These are phyloP conservation scores for Gadopsis marmoratus DNA, from an alignment of 2,797 vertebrate genomes.

Conservation along the genomic window DNA sequence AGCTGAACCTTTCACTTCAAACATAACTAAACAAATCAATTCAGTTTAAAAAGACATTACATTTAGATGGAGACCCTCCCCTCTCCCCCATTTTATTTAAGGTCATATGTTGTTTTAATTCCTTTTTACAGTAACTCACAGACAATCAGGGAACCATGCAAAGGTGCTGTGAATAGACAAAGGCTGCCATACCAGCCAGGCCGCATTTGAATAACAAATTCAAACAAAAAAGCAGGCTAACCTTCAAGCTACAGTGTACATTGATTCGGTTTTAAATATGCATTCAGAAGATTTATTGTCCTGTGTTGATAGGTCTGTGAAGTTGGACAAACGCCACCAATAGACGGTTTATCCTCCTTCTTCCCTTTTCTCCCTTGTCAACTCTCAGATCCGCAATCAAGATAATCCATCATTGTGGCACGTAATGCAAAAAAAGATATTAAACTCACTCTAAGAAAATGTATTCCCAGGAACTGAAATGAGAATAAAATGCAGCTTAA, in stretches of 20 bases:
- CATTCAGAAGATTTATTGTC: constrained; percentile 83
- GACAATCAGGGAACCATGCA: constrained; percentile 51
- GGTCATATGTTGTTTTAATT: constrained; percentile 39
- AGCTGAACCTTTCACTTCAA: neutral
- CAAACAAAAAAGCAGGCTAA: constrained; percentile 75
- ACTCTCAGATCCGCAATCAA: constrained; percentile 78
- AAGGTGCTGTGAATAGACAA: constrained; percentile 56
- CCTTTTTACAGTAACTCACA: constrained; percentile 34
- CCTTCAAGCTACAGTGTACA: constrained; percentile 79
- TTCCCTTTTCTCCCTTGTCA: constrained; percentile 69
- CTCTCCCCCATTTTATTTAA: constrained; percentile 21
- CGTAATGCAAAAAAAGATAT: constrained; percentile 82
- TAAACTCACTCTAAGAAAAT: constrained; percentile 80
- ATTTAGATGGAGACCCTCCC: neutral
- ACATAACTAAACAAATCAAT: constrained; percentile 10
- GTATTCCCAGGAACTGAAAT: constrained; percentile 71
- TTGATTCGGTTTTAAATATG: constrained; percentile 82
- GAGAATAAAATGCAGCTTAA: constrained; percentile 80
- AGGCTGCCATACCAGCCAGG: constrained; percentile 41
- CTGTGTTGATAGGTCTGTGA: constrained; percentile 61
- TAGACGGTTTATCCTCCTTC: constrained; percentile 54
- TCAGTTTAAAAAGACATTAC: constrained; percentile 8
- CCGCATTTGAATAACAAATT: constrained; percentile 79
- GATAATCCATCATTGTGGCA: constrained; percentile 85
- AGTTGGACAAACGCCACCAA: constrained; percentile 71